Evolutionary conservation across 2,888 invertebrate genomes (phyloP).

Genomic region (Diarsia dahlii): DNA sequence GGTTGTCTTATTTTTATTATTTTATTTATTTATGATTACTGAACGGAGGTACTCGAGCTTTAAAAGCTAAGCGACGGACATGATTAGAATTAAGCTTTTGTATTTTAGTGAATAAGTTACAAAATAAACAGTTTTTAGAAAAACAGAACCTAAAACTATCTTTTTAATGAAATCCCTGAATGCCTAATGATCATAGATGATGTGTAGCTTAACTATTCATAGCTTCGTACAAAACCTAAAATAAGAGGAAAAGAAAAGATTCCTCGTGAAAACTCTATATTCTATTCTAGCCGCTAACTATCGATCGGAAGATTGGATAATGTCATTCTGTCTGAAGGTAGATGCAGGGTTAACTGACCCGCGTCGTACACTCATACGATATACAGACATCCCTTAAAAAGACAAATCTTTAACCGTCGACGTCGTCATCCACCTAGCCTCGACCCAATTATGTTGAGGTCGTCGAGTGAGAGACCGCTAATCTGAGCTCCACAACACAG

Average conservation of each 20-base stretch:
- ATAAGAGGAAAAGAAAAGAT: neutral
- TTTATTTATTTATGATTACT: slow-evolving; percentile 66
- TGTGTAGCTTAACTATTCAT: neutral
- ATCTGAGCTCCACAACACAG: neutral
- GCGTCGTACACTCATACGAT: neutral
- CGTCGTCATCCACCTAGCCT: neutral
- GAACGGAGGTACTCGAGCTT: slow-evolving; percentile 78
- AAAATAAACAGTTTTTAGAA: slow-evolving; percentile 75
- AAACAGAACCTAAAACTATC: slow-evolving; percentile 21
- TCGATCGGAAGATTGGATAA: neutral
- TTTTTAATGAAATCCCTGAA: neutral
- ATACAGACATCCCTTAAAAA: neutral
- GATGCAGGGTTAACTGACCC: neutral
- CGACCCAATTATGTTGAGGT: neutral
- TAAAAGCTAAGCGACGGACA: slow-evolving; percentile 84
- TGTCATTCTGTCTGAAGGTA: neutral
- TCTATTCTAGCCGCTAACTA: neutral
- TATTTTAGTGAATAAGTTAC: slow-evolving; percentile 71
- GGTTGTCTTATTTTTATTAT: slow-evolving; percentile 71
- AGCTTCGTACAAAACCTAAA: neutral
- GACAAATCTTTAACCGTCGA: neutral
- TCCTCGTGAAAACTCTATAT: neutral
- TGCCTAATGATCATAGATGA: neutral
- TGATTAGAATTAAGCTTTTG: slow-evolving; percentile 74
- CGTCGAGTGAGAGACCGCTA: neutral